Conservation (phyloP, 2,113 vertebrate genomes). For the Etheostoma cragini region DNA sequence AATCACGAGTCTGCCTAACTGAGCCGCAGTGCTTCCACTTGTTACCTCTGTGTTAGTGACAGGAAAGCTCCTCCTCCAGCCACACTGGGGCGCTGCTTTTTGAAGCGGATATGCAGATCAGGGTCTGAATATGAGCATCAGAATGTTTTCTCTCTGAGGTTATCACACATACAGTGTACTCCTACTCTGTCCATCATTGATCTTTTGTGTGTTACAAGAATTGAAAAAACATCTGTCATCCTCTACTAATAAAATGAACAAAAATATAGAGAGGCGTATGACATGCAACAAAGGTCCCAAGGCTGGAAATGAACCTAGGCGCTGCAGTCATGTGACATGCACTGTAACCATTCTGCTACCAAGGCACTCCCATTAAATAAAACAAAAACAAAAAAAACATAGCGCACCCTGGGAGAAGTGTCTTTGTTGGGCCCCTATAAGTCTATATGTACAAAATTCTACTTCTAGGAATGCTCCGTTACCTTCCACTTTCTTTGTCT, state of each 20-base stretch:
- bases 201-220: not conserved
- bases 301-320: no score
- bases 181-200: not conserved
- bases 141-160: not conserved
- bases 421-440: no score
- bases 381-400: no score
- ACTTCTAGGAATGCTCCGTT: no score
- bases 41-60: constrained; percentile 2
- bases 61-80: constrained; percentile 41
- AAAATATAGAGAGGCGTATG: no score
- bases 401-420: no score
- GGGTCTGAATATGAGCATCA: not conserved
- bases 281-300: no score
- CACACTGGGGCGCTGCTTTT: constrained; percentile 57
- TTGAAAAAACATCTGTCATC: not conserved
- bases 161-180: not conserved
- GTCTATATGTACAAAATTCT: no score
- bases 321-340: no score
- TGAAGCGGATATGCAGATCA: constrained; percentile 30
- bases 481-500: no score
- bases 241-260: not conserved
- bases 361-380: no score
- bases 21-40: not conserved
- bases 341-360: no score
- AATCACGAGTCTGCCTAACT: not conserved